Base-by-base conservation (phyloP, 2,797 vertebrate species). In the Schizothorax lantsangensis region DNA sequence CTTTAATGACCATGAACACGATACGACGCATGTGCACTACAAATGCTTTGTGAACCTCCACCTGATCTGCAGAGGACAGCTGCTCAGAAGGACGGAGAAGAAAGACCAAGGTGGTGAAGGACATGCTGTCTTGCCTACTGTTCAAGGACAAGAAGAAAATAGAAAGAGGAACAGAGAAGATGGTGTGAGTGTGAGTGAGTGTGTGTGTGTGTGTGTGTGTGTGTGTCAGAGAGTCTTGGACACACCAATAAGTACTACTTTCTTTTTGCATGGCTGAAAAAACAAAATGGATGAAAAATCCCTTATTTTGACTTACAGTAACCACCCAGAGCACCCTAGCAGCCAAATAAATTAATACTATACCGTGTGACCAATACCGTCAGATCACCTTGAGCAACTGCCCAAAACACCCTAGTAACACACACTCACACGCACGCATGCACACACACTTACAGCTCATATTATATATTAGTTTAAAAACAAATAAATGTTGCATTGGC, bases 101-200 rank as follows among this genome's bases (percentile, higher is more conserved):
- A 59, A 43, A 62, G 77, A 43, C 36, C 7, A n/a, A 79, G 12
- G 6, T 26, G 77, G 11, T 40, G 54, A 62, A 62, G 36, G 77
- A 79, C 54, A 62, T 62, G 77, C 36, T 17, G 52, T 43, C 54
- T 62, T 59, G 75, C 21, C 17, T 57, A n/a, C 77, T 79, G 33
- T 52, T 75, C 26, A n/a, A n/a, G 33, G 11, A 78, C 3, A 36
- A 79, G 23, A 40, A 79, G 36, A 71, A 38, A 71, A 40, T 21
- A 40, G 68, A 71, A 71, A 38, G 33, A 71, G 36, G 36, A 40
- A 69, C 10, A 64, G 62, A 64, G 26, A 64, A 66, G 14, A 33
- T 66, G 62, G 11, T 15, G 23, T 23, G 68, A 11, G 38, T 26
- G 71, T 3, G 9, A 12, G 71, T 26, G 14, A 17, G 26, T 4